Evolutionary conservation across 2,797 vertebrate species (phyloP).

Genomic region (Poliocrania exsul): DNA sequence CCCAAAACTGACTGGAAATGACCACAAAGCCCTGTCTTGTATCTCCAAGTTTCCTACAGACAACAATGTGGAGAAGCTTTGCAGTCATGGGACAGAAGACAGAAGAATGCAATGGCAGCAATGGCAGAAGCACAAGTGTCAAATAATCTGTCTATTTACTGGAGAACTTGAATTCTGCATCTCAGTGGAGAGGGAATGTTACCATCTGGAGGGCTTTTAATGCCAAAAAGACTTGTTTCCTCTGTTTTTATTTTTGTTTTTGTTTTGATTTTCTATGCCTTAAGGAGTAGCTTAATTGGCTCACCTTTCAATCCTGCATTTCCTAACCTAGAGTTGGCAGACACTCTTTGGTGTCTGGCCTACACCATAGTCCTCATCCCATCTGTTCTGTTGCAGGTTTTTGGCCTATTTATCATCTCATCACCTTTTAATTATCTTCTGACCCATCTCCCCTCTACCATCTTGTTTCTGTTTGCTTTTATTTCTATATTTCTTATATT

Average conservation of each 20-base stretch:
- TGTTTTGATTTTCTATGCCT: conserved; percentile 35
- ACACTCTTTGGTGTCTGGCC: background rate
- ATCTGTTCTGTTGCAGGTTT: conserved; percentile 42
- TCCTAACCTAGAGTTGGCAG: conserved; percentile 38
- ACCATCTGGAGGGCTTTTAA: conserved; percentile 48
- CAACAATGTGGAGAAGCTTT: background rate
- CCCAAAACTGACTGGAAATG: background rate
- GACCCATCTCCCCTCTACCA: background rate
- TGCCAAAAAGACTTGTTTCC: conserved; percentile 31
- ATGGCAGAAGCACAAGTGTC: background rate
- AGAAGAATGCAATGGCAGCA: background rate
- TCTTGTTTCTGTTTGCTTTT: conserved; percentile 6
- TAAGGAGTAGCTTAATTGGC: background rate
- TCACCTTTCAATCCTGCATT: conserved; percentile 38
- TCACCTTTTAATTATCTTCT: background rate
- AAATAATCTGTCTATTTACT: background rate
- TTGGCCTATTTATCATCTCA: background rate
- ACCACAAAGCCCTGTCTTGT: background rate
- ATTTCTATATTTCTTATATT: background rate
- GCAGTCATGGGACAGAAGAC: background rate
- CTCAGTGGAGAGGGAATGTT: background rate
- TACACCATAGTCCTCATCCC: background rate
- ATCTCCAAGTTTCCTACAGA: background rate
- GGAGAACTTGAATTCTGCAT: background rate
- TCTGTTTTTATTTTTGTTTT: conserved; percentile 37